Base-by-base conservation (phyloP, 2,888 invertebrate species). In the Idaea biselata region DNA sequence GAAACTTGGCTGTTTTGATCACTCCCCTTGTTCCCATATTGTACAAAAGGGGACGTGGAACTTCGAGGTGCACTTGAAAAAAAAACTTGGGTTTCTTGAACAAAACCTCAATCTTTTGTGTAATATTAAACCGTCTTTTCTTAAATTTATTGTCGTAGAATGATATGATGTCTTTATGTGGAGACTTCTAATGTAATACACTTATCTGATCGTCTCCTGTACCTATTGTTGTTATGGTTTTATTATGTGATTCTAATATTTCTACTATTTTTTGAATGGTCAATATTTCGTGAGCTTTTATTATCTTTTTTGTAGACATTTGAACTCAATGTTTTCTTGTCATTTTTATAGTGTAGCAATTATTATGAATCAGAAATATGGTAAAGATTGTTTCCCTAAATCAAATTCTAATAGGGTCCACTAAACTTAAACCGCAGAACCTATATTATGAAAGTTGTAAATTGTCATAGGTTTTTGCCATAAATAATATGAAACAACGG, bases 81-180 rank as follows among this genome's bases (percentile, higher is more conserved):
- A 86, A 91, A 86, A 81, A 79, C 77, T 79, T 70, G 78, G 80
- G 80, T 84, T 79, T 78, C 82, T 79, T 80, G 44, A 44, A 44
- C 44, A 84, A 81, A 86, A 84, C 85, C 84, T 82, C 83, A 82
- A 80, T 74, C 86, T 84, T 85, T 91, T 91, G 87, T 91, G 80
- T 82, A 80, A 84, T 86, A 83, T 80, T 78, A 85, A 88, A 89
- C 86, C 89, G 89, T 84, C 87, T 87, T 88, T 85, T 81, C 77
- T 77, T 44, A 82, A 88, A 91, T 91, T 91, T 92, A 92, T 87
- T 89, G 89, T 89, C 79, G 80, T 81, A 81, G 85, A 88, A 88
- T 89, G 87, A 91, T 91, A 90, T 91, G 92, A 91, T 90, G 91
- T 92, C 91, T 91, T 90, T 91, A 92, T 91, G 82, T 82, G 82